Conservation (phyloP, 2,888 invertebrate species). For the Ametastegia equiseti region DNA sequence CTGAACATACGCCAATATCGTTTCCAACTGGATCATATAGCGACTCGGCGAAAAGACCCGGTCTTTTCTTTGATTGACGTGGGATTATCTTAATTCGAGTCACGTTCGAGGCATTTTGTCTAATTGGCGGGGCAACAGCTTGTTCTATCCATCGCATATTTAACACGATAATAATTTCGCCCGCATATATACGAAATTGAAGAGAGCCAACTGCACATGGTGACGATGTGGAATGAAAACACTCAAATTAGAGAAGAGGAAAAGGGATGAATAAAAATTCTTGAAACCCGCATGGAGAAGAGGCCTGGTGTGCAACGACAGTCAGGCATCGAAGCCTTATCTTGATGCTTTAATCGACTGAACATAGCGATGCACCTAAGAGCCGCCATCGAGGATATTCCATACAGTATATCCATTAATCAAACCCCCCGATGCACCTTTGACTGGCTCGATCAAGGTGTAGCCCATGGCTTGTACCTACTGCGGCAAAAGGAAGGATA, state of each 20-base stretch:
- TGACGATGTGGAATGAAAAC: background rate
- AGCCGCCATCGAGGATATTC: background rate
- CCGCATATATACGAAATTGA: constrained; percentile 1
- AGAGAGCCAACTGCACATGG: background rate
- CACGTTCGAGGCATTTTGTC: background rate
- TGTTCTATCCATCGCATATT: too few relatives aligned
- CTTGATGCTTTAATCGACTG: background rate
- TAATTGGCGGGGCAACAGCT: too few relatives aligned
- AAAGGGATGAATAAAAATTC: constrained; percentile 10
- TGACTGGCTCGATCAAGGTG: background rate
- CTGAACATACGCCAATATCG: too few relatives aligned
- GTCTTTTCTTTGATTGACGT: constrained; percentile 1
- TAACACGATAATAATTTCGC: constrained; percentile 39
- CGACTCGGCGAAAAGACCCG: too few relatives aligned
- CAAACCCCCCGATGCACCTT: constrained; percentile 1
- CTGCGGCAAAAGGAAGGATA: background rate
- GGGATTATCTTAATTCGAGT: constrained; percentile 12
- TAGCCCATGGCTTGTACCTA: background rate
- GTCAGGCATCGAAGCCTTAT: background rate
- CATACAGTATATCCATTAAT: background rate
- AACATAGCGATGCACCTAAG: background rate
- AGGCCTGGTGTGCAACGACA: background rate
- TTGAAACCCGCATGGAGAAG: constrained; percentile 11
- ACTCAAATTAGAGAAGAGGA: background rate
- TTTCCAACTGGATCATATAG: too few relatives aligned